Percentiles rank a stretch among this genome's conserved stretches.
Evolutionary conservation across 1,140 invertebrate species (phyloP).

Genomic region (Lerema accius): DNA sequence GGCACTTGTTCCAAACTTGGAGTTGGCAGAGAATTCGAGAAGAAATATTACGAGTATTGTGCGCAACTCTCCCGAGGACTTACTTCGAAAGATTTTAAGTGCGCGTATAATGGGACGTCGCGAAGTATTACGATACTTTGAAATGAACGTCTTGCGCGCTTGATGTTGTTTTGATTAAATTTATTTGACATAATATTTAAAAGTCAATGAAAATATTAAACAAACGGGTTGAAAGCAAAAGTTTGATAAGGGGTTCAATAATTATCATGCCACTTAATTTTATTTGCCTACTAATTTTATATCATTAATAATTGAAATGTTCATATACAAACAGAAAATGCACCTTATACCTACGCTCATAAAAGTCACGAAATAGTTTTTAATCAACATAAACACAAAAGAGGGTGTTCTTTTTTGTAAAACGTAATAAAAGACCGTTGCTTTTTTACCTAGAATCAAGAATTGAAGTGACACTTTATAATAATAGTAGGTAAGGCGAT

Average conservation of each 20-base stretch:
- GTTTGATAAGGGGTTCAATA: too few relatives aligned
- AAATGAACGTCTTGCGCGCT: constrained; percentile 23
- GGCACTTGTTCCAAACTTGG: constrained; percentile 55
- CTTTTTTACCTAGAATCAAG: neutral
- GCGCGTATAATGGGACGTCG: constrained; percentile 43
- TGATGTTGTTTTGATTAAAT: constrained; percentile 29
- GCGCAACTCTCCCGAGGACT: constrained; percentile 24
- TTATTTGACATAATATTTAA: too few relatives aligned
- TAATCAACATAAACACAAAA: too few relatives aligned
- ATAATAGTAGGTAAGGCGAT: neutral
- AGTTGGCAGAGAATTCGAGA: constrained; percentile 26
- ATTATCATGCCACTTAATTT: too few relatives aligned
- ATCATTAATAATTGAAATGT: too few relatives aligned
- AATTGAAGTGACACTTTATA: neutral
- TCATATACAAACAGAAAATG: too few relatives aligned
- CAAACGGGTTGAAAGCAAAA: too few relatives aligned
- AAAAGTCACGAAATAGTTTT: too few relatives aligned
- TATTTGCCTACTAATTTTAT: too few relatives aligned
- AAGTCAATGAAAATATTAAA: too few relatives aligned
- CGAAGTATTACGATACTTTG: constrained; percentile 35
- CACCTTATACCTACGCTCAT: too few relatives aligned
- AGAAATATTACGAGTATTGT: constrained; percentile 35
- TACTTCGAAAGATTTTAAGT: constrained; percentile 48
- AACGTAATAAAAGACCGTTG: constrained; percentile 5
- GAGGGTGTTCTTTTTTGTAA: too few relatives aligned